phyloP scores from a whole-genome alignment of 2,888 invertebrate species.

The Abrostola tripartita region DNA sequence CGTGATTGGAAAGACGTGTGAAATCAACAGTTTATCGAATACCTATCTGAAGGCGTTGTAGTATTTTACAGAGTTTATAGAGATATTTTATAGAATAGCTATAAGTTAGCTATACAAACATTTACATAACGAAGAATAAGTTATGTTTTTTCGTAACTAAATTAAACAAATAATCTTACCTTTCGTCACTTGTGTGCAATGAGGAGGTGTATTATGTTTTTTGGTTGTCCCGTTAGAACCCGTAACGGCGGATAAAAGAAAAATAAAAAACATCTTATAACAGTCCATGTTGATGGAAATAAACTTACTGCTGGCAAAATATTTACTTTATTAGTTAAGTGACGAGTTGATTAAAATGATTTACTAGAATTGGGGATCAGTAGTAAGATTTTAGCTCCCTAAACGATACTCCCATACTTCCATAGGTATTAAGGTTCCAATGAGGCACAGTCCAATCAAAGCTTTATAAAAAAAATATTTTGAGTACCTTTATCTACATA shows the following conservation, averaged over 20 bases:
- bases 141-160: background rate
- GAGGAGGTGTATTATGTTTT: constrained; percentile 65
- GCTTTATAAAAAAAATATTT: too few species aligned
- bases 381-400: constrained; percentile 3
- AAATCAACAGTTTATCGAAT: too few species aligned
- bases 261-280: constrained; percentile 26
- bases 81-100: too few species aligned
- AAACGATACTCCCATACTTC: too few species aligned
- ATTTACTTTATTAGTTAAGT: constrained; percentile 3
- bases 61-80: too few species aligned
- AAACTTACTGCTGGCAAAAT: constrained; percentile 13
- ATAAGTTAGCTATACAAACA: too few species aligned
- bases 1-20: too few species aligned
- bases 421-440: too few species aligned
- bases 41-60: too few species aligned
- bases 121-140: too few species aligned
- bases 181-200: constrained; percentile 76
- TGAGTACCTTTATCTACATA: too few species aligned
- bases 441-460: too few species aligned
- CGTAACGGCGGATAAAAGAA: constrained; percentile 38
- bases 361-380: constrained; percentile 13
- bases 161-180: constrained; percentile 55
- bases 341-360: constrained; percentile 33
- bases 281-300: constrained; percentile 39
- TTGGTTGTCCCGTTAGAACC: constrained; percentile 50